phyloP scores from a whole-genome alignment of 23 tunicate genomes.

The Diplosoma virens region DNA sequence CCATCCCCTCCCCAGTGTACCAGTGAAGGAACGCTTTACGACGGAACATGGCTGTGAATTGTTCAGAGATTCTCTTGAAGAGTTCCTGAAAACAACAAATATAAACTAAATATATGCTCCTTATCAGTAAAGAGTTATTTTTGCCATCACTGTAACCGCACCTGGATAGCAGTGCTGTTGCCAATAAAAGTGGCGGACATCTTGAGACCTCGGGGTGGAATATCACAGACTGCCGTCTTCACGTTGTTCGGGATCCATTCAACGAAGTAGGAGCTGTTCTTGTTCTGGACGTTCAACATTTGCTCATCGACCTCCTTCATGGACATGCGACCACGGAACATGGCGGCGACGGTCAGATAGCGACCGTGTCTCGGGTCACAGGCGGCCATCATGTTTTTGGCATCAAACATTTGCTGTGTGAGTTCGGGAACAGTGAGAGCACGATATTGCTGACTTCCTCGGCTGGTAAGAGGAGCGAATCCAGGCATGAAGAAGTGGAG shows the following conservation, averaged over 20 bases:
- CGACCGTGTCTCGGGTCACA: slow-evolving; percentile 96
- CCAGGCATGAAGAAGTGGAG: slow-evolving; percentile 99
- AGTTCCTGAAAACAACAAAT: slow-evolving; percentile 54
- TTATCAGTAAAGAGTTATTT: neutral
- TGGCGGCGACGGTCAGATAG: slow-evolving; percentile 88
- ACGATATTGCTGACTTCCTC: slow-evolving; percentile 94
- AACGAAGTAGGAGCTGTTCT: slow-evolving; percentile 93
- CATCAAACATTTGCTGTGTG: slow-evolving; percentile 97
- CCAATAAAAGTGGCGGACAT: slow-evolving; percentile 94
- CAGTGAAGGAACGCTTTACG: slow-evolving; percentile 97
- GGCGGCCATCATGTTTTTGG: slow-evolving; percentile 98
- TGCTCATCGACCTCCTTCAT: slow-evolving; percentile 97
- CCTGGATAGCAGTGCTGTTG: slow-evolving; percentile 94
- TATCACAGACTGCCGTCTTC: slow-evolving; percentile 96
- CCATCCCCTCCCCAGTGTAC: slow-evolving; percentile 99
- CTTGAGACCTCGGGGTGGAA: slow-evolving; percentile 91
- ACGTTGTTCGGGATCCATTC: slow-evolving; percentile 98
- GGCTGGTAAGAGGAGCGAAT: slow-evolving; percentile 91
- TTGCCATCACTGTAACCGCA: neutral
- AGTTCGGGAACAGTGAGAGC: slow-evolving; percentile 98
- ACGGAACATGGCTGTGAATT: slow-evolving; percentile 94
- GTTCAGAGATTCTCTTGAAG: slow-evolving; percentile 93
- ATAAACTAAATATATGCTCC: too few relatives aligned
- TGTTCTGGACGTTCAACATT: slow-evolving; percentile 93
- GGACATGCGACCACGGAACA: slow-evolving; percentile 98